Percentiles rank a stretch among this genome's conserved stretches.
These are phyloP conservation scores for Zeus faber DNA, from an alignment of 2,113 vertebrate genomes.

Conservation along the genomic window DNA sequence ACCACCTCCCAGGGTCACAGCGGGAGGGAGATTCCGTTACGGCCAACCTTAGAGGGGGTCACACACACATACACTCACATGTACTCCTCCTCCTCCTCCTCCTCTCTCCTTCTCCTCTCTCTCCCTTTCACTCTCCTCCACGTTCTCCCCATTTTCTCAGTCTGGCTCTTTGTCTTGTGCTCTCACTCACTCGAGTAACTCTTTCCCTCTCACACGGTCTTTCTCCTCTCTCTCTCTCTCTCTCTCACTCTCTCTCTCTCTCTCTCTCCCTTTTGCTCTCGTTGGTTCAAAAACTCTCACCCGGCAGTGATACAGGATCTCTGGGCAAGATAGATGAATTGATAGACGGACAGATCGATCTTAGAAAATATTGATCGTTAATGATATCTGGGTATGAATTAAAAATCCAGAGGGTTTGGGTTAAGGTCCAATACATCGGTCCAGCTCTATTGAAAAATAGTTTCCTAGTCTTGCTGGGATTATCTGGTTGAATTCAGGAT, in stretches of 20 bases:
- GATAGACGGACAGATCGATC: too few species aligned
- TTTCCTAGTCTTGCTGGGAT: too few species aligned
- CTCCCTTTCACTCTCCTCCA: not conserved
- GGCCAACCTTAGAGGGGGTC: conserved; percentile 48
- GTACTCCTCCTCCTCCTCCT: not conserved
- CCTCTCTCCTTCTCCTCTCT: not conserved
- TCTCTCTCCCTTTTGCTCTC: conserved; percentile 14
- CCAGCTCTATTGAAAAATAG: too few species aligned
- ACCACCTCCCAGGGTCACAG: conserved; percentile 71
- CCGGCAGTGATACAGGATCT: too few species aligned
- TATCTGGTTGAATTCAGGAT: too few species aligned
- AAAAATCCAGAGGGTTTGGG: too few species aligned
- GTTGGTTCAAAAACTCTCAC: not conserved
- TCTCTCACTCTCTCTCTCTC: conserved; percentile 1
- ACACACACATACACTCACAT: conserved; percentile 17
- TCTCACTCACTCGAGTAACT: not conserved
- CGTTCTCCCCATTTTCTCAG: not conserved
- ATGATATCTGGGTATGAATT: too few species aligned
- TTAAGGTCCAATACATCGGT: too few species aligned
- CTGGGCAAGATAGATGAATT: too few species aligned
- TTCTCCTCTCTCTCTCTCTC: not conserved
- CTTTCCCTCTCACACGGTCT: too few species aligned
- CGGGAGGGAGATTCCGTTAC: conserved; percentile 69
- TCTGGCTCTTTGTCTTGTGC: not conserved
- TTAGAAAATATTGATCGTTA: too few species aligned